Evolutionary conservation across 1,140 invertebrate genomes (phyloP), one percentile per base, ranked within the genome.

Genomic region (Brachionus plicatilis): DNA sequence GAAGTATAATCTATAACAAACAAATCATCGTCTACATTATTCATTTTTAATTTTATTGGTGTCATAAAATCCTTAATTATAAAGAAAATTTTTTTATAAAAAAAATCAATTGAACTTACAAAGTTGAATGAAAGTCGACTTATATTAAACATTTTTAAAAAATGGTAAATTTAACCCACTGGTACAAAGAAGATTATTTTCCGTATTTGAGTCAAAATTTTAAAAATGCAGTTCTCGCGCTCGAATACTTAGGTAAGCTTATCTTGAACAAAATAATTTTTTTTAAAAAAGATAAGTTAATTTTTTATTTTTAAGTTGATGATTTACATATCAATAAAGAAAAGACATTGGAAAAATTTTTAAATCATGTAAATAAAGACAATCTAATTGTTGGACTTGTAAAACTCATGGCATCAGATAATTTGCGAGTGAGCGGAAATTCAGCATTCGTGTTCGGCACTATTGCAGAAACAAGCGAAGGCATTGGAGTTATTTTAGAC

Each of bases 361-460:
- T 89, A 9, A 86, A 87, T 79, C 88, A 89, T 85, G 87, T 88
- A 17, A 88, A 88, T 20, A 88, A 88, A 5, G 88, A 89, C 84
- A 88, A 89, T 86, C 88, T 89, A 80, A 86, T 89, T 0, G 88
- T 88, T 87, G 87, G 87, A 43, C 85, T 89, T 47, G 87, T 88
- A 11, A 86, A 85, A 45, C 87, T 89, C 7, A 86, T 89, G 45
- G 88, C 87, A 66, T 87, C 85, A 85, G 86, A 87, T 20, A 88
- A 87, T 37, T 83, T 87, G 83, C 89, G 89, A 78, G 88, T 89
- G 37, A 88, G 88, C 17, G 89, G 88, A 14, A 90, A 90, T 86
- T 85, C 88, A 7, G 89, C 89, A 4, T 90, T 88, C 84, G 88
- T 89, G 24, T 86, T 90, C 72, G 89, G 89, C 6, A 89, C 88